Base-by-base conservation (phyloP, 2,888 invertebrate species). In the Drosophila pseudotalamancana region DNA sequence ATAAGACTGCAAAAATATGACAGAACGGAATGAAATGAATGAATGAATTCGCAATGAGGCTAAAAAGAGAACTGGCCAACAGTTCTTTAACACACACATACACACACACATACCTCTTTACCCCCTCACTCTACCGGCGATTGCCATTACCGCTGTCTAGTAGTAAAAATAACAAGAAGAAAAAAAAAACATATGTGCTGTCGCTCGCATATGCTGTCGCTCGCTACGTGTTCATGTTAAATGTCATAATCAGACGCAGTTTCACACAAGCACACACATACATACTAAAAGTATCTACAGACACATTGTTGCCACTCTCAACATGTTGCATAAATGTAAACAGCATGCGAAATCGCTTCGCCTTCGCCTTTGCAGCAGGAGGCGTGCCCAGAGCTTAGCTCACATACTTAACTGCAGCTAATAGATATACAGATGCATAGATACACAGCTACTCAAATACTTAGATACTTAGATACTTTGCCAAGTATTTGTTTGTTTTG, bases 201-300 rank as follows among this genome's bases (percentile, higher is more conserved):
- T 81, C 73, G 66, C 56, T 79, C 56, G 65, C 85, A 81, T 74
- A 72, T 82, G 81, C 50, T 76, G 75, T n/a, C 50, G 67, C 66
- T 67, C 60, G 55, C 68, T 85, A 84, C 81, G 81, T 84, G 84
- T 83, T 86, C 78, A 81, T 84, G 84, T 86, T 77, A 77, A 81
- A 84, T 84, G 84, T 84, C 84, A 84, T 84, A 84, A 84, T 86
- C 84, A 81, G 83, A 71, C 76, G 54, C 55, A 75, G 55, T 31
- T 34, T 19, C 34, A 45, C 49, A 64, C 48, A 57, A 54, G 37
- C 19, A 48, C 43, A 34, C 43, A 32, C 60, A 63, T 23, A 49
- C 31, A 37, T 59, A 46, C 62, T 45, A 53, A 59, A 48, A 54
- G 65, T 61, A 72, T 65, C 68, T 64, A 29, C 4, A 74, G 74